These are phyloP conservation scores for Drosophila atripex DNA, from an alignment of 2,888 invertebrate species.

Conservation along the genomic window DNA sequence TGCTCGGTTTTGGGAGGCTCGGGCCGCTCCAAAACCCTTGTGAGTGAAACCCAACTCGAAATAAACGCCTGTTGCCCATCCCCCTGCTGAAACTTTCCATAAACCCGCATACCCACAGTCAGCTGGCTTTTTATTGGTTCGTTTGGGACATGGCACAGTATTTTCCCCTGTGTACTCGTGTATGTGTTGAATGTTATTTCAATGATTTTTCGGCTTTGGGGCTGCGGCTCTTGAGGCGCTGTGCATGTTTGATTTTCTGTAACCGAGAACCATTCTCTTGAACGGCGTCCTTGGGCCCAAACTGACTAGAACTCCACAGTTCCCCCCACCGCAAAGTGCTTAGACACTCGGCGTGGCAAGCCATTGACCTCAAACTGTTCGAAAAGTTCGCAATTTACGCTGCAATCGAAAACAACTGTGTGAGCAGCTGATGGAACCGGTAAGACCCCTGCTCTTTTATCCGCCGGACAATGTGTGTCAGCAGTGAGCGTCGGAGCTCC, in stretches of 20 bases:
- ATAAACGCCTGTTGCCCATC: neutral
- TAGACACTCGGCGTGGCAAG: conserved; percentile 13
- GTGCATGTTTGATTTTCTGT: conserved; percentile 36
- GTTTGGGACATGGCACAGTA: neutral
- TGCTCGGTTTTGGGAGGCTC: neutral
- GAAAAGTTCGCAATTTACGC: neutral
- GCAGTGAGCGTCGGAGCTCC: conserved; percentile 16
- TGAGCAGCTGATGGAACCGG: conserved; percentile 38
- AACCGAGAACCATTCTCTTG: conserved; percentile 39
- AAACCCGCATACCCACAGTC: neutral
- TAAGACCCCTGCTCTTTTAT: conserved; percentile 37
- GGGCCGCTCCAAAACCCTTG: too few species aligned
- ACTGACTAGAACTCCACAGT: conserved; percentile 15
- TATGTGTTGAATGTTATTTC: conserved; percentile 5
- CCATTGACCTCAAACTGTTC: conserved; percentile 34
- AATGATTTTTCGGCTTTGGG: conserved; percentile 24
- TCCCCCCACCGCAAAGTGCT: conserved; percentile 15
- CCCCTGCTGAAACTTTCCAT: neutral
- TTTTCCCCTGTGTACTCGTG: neutral
- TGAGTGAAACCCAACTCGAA: neutral
- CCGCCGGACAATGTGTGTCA: conserved; percentile 35
- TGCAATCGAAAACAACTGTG: neutral
- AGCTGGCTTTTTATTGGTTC: neutral
- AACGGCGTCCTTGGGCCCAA: conserved; percentile 30
- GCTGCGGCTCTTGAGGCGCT: conserved; percentile 18